A percentile compares a stretch with the other conserved stretches of the same genome.
These are phyloP conservation scores for Stegophylla sp. DNA, from an alignment of 2,888 invertebrate genomes.

Conservation along the genomic window DNA sequence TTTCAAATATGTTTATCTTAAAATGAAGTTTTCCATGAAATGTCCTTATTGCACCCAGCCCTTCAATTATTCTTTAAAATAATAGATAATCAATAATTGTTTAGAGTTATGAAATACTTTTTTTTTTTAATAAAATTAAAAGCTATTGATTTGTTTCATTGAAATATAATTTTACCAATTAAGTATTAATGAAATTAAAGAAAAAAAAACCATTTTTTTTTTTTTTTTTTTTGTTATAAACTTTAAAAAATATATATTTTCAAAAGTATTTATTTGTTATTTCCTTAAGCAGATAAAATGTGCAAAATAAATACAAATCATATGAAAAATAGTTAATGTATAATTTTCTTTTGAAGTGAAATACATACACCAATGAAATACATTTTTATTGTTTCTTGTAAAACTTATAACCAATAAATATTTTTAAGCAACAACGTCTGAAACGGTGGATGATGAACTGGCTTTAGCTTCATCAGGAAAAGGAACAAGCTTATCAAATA, in stretches of 20 bases:
- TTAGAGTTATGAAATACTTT: no score
- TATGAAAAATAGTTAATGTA: slow-evolving; percentile 33
- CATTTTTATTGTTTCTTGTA: not conserved
- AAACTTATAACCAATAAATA: not conserved
- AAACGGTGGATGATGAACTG: slow-evolving; percentile 31
- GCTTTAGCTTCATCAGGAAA: slow-evolving; percentile 50
- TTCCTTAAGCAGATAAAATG: not conserved
- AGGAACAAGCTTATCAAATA: slow-evolving; percentile 53
- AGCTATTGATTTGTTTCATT: not conserved
- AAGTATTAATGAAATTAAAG: not conserved
- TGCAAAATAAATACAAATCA: slow-evolving; percentile 4
- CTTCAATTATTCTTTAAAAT: no score
- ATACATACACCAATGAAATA: slow-evolving; percentile 32
- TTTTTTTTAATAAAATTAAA: no score
- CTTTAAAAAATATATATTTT: not conserved
- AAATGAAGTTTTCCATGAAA: no score
- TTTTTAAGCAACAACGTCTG: slow-evolving; percentile 41
- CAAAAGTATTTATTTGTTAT: not conserved
- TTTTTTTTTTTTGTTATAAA: not conserved
- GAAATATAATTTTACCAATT: not conserved
- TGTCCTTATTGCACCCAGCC: no score
- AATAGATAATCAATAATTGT: no score
- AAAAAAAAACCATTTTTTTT: not conserved
- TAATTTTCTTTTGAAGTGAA: slow-evolving; percentile 11
- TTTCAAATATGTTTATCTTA: no score